Evolutionary conservation across 2,888 invertebrate species (phyloP).

Genomic region (Scotopteryx bipunctaria): DNA sequence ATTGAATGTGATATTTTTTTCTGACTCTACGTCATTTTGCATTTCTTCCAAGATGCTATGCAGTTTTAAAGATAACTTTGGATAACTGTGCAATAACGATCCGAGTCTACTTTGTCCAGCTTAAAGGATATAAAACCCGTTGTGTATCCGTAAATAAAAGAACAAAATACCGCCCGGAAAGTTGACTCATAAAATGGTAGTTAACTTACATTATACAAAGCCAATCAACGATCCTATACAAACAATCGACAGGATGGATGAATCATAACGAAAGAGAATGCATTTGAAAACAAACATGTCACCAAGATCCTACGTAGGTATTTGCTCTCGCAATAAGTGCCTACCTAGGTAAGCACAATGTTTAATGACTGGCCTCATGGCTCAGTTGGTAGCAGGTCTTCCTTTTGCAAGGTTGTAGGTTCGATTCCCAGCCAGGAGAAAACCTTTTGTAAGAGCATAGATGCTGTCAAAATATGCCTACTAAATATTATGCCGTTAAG

Average conservation of each 20-base stretch:
- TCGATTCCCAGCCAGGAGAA: too few relatives aligned
- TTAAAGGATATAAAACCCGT: conserved; percentile 38
- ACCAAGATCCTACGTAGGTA: background rate
- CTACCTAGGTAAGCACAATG: background rate
- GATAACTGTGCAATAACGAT: conserved; percentile 28
- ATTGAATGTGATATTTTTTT: conserved; percentile 29
- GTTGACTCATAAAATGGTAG: conserved; percentile 54
- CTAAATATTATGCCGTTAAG: too few relatives aligned
- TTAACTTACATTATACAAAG: conserved; percentile 44
- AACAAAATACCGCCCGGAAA: conserved; percentile 50
- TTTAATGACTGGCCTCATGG: too few relatives aligned
- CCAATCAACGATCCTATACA: conserved; percentile 59
- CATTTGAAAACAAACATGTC: conserved; percentile 15
- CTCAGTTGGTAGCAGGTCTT: too few relatives aligned
- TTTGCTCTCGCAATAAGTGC: background rate
- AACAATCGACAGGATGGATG: conserved; percentile 53
- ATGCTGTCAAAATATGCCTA: too few relatives aligned
- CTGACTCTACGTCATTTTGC: conserved; percentile 17
- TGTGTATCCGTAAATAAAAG: conserved; percentile 35
- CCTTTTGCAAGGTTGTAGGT: too few relatives aligned
- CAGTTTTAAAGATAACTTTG: conserved; percentile 25
- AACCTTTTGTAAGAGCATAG: too few relatives aligned
- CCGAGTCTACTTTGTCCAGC: conserved; percentile 21
- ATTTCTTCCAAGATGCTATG: conserved; percentile 20
- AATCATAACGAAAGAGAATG: conserved; percentile 50